phyloP scores from a whole-genome alignment of 2,797 vertebrate species.

The Martes flavigula region DNA sequence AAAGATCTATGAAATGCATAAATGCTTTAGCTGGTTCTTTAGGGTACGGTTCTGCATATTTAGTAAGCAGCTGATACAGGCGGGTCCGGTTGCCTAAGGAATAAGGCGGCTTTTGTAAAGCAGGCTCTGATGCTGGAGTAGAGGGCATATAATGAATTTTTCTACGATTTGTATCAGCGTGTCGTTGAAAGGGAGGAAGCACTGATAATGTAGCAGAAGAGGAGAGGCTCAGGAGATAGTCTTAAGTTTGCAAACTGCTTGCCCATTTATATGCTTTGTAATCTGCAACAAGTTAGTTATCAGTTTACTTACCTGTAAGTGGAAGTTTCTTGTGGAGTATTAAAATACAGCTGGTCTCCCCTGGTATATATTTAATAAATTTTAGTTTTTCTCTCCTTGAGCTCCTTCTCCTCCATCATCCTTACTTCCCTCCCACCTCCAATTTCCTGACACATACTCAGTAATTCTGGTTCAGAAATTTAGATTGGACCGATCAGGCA shows the following conservation, averaged over 20 bases:
- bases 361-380: not conserved
- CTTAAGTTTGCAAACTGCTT: slow-evolving; percentile 37
- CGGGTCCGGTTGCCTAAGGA: not conserved
- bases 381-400: slow-evolving; percentile 5
- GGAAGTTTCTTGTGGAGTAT: not conserved
- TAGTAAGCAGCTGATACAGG: not conserved
- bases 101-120: slow-evolving; percentile 6
- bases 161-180: not conserved
- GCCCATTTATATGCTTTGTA: not conserved
- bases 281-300: not conserved
- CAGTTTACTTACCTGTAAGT: slow-evolving; percentile 16
- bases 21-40: slow-evolving; percentile 2
- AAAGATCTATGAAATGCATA: not conserved
- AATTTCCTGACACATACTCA: not conserved
- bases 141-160: not conserved
- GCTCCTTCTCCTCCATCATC: not conserved
- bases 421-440: not conserved
- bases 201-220: not conserved
- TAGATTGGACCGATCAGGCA: not conserved
- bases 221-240: not conserved
- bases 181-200: not conserved
- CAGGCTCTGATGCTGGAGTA: not conserved
- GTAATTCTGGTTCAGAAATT: not conserved
- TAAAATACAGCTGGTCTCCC: not conserved
- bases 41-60: not conserved